Conservation (phyloP, 2,888 invertebrate genomes). For the Cremastinae sp. region DNA sequence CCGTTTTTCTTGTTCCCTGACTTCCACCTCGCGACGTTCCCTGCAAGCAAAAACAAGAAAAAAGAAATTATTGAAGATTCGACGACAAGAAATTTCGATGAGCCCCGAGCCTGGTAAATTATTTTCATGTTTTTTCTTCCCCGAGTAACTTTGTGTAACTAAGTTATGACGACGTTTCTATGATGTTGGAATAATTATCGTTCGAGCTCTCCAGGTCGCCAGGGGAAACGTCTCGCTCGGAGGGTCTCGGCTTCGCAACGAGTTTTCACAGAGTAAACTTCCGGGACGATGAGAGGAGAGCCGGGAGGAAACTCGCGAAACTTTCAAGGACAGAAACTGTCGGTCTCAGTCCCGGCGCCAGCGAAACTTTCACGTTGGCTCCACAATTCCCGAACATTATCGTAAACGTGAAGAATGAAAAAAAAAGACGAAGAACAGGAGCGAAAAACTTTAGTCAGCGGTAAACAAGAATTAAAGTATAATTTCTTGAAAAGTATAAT, state of each 20-base stretch:
- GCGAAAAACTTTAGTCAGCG: too few species aligned
- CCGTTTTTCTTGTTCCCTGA: conserved; percentile 84
- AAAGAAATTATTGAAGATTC: conserved; percentile 3
- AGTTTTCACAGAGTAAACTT: conserved; percentile 27
- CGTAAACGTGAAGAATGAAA: not conserved
- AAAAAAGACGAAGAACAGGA: not conserved
- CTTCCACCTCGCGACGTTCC: conserved; percentile 87
- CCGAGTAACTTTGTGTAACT: not conserved
- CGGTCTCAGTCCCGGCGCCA: conserved; percentile 3
- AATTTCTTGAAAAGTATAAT: too few species aligned
- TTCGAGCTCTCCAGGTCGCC: conserved; percentile 5
- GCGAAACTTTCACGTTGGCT: conserved; percentile 17
- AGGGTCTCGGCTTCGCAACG: conserved; percentile 5
- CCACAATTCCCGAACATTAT: too few species aligned
- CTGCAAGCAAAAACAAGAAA: conserved; percentile 72
- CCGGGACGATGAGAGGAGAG: conserved; percentile 13
- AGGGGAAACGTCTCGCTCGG: conserved; percentile 16
- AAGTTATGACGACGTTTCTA: not conserved
- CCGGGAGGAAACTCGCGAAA: conserved; percentile 15
- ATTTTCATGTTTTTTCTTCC: not conserved
- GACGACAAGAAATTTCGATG: not conserved
- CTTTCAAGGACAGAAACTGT: conserved; percentile 38
- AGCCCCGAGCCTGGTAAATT: not conserved
- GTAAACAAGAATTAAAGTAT: too few species aligned
- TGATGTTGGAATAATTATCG: conserved; percentile 4